phyloP scores from a whole-genome alignment of 2,113 vertebrate genomes.

The Eonycteris spelaea region DNA sequence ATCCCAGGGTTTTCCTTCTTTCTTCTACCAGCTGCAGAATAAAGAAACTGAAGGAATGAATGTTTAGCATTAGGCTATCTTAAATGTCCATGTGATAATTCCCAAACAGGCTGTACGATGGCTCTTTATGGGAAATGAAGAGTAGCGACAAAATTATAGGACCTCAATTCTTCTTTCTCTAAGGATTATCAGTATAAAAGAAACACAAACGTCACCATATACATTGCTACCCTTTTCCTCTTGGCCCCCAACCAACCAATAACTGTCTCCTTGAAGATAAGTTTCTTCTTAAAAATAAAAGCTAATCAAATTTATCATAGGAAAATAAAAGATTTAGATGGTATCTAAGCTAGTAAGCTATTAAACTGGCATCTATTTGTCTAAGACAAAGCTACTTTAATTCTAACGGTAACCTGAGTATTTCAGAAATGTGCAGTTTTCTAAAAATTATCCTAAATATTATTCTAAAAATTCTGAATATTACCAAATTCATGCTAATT shows the following conservation, averaged over 20 bases:
- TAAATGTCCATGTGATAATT: not conserved
- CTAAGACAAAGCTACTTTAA: not conserved
- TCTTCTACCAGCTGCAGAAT: not conserved
- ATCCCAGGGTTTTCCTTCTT: not conserved
- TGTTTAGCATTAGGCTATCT: not conserved
- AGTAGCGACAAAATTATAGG: not conserved
- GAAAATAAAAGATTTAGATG: not conserved
- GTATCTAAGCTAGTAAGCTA: not conserved
- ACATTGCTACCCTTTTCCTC: not conserved
- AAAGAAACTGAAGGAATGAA: not conserved
- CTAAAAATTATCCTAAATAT: not conserved
- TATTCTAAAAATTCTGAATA: not conserved
- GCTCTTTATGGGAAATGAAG: not conserved
- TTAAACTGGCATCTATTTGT: not conserved
- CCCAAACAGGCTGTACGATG: not conserved
- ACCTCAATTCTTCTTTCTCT: not conserved
- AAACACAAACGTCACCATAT: not conserved
- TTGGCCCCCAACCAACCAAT: not conserved
- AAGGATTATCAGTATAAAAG: not conserved
- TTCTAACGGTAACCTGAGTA: not conserved
- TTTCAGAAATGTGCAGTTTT: conserved; percentile 29
- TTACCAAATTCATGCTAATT: not conserved
- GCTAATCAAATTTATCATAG: not conserved
- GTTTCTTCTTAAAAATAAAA: conserved; percentile 39
- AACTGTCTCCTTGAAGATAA: conserved; percentile 18